Base-by-base conservation (phyloP, 2,888 invertebrate genomes). In the Zaprionus obscuricornis region DNA sequence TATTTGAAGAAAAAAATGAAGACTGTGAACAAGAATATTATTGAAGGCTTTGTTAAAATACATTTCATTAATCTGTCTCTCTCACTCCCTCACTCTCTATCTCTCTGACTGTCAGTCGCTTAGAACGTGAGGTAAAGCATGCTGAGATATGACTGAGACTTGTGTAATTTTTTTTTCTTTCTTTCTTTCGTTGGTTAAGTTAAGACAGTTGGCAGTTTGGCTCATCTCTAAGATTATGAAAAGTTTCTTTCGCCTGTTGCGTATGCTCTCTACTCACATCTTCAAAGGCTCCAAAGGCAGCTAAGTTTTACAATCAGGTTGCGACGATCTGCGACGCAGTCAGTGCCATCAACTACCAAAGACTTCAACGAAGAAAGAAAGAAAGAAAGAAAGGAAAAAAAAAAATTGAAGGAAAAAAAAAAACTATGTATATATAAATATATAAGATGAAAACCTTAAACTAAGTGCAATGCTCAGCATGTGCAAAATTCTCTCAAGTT, bases 41-140 rank as follows among this genome's bases (percentile, higher is more conserved):
- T 73, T 72, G 75, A 71, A 73, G 76, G 79, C 68, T 74, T 76
- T 73, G 74, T 46, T 74, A 71, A 83, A 79, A 78, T 75, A 83
- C 85, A 87, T 87, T 88, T 88, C 88, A 87, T 87, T 88, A 88
- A 85, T 78, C 86, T 73, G 77, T 56, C 52, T 51, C 54, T 40
- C 27, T 10, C n/a, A n/a, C n/a, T n/a, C n/a, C n/a, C n/a, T n/a
- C n/a, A n/a, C n/a, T n/a, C n/a, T n/a, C n/a, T n/a, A n/a, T n/a
- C n/a, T n/a, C n/a, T n/a, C n/a, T n/a, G n/a, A n/a, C n/a, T n/a
- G n/a, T n/a, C n/a, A n/a, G n/a, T n/a, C n/a, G n/a, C n/a, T n/a
- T n/a, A n/a, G 70, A 83, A 83, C 84, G 74, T 86, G 86, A 69
- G 66, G 54, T 66, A 55, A 85, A 78, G 73, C 73, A 62, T 71